Conservation (phyloP, 2,113 vertebrate genomes). For the Onychorhynchus coronatus region DNA sequence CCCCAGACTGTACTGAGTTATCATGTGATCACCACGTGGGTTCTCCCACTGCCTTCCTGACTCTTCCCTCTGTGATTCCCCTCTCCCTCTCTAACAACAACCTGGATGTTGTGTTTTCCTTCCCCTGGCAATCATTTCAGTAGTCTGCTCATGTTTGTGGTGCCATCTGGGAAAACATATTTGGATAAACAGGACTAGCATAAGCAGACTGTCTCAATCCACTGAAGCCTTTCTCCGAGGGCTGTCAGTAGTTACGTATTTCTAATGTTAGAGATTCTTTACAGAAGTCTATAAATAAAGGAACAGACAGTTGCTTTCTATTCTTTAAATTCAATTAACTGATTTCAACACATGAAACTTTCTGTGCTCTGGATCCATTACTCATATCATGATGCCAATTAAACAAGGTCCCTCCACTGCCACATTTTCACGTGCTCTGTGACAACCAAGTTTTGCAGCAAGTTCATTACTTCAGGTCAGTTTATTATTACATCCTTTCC, state of each 20-base stretch:
- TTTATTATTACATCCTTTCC: not conserved
- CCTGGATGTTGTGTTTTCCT: not conserved
- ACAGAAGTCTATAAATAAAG: not conserved
- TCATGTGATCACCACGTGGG: not conserved
- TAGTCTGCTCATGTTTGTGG: not conserved
- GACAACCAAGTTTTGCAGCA: not conserved
- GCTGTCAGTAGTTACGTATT: not conserved
- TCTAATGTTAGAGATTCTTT: not conserved
- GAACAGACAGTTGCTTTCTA: not conserved
- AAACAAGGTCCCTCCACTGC: not conserved
- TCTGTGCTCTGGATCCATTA: not conserved
- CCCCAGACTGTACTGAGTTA: not conserved
- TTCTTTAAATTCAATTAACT: not conserved
- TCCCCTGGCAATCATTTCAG: not conserved
- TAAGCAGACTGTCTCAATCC: not conserved
- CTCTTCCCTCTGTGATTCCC: not conserved
- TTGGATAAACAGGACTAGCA: not conserved
- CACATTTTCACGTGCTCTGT: not conserved
- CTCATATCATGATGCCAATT: not conserved
- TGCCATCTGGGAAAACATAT: constrained; percentile 24
- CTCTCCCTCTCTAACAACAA: not conserved
- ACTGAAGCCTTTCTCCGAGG: not conserved
- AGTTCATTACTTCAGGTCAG: not conserved
- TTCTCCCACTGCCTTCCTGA: not conserved
- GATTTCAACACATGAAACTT: not conserved